Percentiles rank a stretch among this genome's conserved stretches.
Evolutionary conservation across 1,140 invertebrate genomes (phyloP).

Genomic region (Pseudomyrmex sp.): DNA sequence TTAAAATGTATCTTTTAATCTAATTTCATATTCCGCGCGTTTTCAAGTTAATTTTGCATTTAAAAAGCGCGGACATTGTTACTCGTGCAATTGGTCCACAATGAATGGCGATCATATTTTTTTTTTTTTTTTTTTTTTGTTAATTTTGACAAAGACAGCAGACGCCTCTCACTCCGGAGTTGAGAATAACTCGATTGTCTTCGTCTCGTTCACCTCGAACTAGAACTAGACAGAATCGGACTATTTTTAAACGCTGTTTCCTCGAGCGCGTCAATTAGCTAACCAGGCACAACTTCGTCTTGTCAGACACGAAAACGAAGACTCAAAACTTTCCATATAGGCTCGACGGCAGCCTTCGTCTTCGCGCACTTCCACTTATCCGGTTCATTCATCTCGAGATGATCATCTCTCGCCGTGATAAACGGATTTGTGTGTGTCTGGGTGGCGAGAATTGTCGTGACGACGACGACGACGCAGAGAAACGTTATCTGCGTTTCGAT

Average conservation of each 20-base stretch:
- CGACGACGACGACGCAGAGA: not conserved
- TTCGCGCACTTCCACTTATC: conserved; percentile 4
- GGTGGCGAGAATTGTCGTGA: conserved; percentile 28
- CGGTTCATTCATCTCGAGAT: conserved; percentile 32
- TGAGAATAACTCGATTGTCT: conserved; percentile 59
- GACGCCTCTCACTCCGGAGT: conserved; percentile 20
- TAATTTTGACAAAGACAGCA: conserved; percentile 33
- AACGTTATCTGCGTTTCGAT: conserved; percentile 39
- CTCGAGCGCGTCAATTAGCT: conserved; percentile 26
- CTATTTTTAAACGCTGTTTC: conserved; percentile 52
- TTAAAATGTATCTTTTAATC: not conserved
- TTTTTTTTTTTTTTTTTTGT: not conserved
- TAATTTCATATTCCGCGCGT: not conserved
- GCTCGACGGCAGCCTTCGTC: too few species aligned
- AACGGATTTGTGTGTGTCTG: conserved; percentile 22
- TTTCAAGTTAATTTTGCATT: conserved; percentile 12
- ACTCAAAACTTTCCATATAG: not conserved
- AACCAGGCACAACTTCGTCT: conserved; percentile 13
- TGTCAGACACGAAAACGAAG: conserved; percentile 21
- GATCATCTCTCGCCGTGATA: conserved; percentile 17
- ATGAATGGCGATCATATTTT: not conserved
- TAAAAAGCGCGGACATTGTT: not conserved
- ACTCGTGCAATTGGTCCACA: not conserved
- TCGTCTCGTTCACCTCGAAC: conserved; percentile 48
- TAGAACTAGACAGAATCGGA: conserved; percentile 56